Conservation (phyloP, 2,113 vertebrate genomes). For the Catharus minimus region DNA sequence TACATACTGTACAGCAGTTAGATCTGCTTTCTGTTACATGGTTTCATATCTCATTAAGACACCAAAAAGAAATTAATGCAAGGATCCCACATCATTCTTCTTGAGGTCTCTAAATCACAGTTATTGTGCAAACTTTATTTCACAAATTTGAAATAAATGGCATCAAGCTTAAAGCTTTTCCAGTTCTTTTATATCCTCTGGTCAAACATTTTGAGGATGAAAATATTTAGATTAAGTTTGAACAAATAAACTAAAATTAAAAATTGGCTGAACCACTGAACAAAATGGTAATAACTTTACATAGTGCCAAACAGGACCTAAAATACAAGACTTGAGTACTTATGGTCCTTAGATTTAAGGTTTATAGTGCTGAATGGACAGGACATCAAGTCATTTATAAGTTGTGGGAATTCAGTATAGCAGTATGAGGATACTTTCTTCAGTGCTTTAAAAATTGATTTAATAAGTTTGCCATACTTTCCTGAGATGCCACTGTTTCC, state of each 20-base stretch:
- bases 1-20: background rate
- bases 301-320: background rate
- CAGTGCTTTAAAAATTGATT: background rate
- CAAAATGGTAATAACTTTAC: background rate
- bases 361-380: background rate
- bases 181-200: background rate
- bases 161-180: background rate
- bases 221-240: background rate
- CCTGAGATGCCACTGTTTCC: background rate
- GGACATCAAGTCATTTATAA: background rate
- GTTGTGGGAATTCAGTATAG: background rate
- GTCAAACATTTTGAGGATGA: background rate
- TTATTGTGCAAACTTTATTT: background rate
- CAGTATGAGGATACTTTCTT: background rate
- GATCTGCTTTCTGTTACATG: background rate
- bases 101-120: background rate
- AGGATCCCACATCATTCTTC: background rate
- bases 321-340: background rate
- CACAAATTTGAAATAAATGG: background rate
- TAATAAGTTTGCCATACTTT: background rate
- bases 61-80: background rate
- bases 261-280: background rate
- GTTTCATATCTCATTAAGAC: background rate
- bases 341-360: background rate
- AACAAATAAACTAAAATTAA: background rate